These are phyloP conservation scores for Xyliphius kryptos DNA, from an alignment of 2,113 vertebrate genomes.

Conservation along the genomic window DNA sequence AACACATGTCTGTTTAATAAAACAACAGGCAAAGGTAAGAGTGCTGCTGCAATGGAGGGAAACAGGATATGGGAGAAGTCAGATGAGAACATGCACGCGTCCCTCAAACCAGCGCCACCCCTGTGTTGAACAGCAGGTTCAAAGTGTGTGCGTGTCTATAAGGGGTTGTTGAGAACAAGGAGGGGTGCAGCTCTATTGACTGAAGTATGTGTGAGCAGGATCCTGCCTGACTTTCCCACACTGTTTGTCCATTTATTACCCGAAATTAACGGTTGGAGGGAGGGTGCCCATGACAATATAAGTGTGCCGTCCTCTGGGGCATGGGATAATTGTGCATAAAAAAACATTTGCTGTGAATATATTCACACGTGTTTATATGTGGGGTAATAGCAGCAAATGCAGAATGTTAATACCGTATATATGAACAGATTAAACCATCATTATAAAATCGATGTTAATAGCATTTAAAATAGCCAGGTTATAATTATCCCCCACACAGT, in stretches of 20 bases:
- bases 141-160: constrained; percentile 48
- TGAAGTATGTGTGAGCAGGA: constrained; percentile 53
- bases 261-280: constrained; percentile 39
- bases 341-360: constrained; percentile 46
- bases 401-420: too few species aligned
- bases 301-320: constrained; percentile 58
- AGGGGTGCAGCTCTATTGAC: constrained; percentile 48
- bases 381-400: too few species aligned
- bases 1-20: too few species aligned
- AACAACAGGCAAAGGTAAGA: too few species aligned
- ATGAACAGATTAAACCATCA: too few species aligned
- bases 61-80: constrained; percentile 26
- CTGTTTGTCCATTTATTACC: constrained; percentile 56
- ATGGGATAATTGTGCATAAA: constrained; percentile 52
- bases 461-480: too few species aligned
- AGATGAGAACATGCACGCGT: constrained; percentile 43
- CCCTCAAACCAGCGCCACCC: constrained; percentile 44
- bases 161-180: constrained; percentile 1
- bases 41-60: too few species aligned
- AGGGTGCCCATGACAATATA: constrained; percentile 46
- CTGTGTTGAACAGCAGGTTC: constrained; percentile 45
- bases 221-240: constrained; percentile 58
- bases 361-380: too few species aligned
- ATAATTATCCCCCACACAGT: too few species aligned
- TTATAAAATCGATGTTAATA: too few species aligned